A percentile compares a stretch with the other conserved stretches of the same genome.
These are phyloP conservation scores for Actenoides lindsayi DNA, from an alignment of 2,113 vertebrate species.

Conservation along the genomic window DNA sequence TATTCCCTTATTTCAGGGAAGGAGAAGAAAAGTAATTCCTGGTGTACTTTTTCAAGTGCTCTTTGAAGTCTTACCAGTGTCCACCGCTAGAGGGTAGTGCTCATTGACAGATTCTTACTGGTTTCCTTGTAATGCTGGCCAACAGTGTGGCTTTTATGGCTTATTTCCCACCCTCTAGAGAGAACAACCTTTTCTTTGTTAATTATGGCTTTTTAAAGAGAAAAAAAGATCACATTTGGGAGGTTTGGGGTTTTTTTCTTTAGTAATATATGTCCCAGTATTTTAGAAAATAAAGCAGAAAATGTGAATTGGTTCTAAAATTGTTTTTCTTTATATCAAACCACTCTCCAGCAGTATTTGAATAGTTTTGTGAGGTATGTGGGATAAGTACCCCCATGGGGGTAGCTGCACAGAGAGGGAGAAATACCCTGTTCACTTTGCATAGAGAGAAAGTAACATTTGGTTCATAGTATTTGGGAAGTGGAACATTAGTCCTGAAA, in stretches of 20 bases:
- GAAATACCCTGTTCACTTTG: neutral
- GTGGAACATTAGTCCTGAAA: neutral
- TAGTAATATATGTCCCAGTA: accelerated
- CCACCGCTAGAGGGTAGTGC: slow-evolving; percentile 52
- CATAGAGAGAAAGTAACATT: neutral
- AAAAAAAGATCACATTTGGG: neutral
- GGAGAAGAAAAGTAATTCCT: neutral
- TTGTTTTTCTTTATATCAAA: neutral
- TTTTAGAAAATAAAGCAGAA: neutral
- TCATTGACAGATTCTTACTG: neutral
- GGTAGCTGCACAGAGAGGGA: neutral
- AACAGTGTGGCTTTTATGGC: neutral
- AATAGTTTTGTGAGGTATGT: neutral
- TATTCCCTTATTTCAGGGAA: neutral
- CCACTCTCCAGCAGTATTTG: neutral
- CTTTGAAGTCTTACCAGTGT: neutral
- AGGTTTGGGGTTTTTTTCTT: neutral
- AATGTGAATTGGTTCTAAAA: neutral
- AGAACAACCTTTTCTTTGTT: neutral
- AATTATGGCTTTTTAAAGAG: neutral
- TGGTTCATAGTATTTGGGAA: neutral
- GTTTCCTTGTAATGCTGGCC: neutral
- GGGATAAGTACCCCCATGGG: neutral
- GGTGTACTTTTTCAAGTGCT: neutral
- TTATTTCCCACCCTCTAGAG: neutral